Base-by-base conservation (phyloP, 2,113 vertebrate genomes). In the Stercorarius parasiticus region DNA sequence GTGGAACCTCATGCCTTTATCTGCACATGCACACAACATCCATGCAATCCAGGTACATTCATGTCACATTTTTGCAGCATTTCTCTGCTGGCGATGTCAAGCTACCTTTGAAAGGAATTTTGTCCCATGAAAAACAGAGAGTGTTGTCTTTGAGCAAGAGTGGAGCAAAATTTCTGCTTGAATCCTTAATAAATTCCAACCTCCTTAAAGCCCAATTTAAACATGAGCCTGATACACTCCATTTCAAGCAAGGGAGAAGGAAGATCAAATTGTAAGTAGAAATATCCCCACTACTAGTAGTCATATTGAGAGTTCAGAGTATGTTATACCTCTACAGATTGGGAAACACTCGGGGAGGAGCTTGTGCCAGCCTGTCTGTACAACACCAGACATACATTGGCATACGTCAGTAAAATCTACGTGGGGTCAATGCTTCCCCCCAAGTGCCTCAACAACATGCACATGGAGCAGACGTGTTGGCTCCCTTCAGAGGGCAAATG, bases 181-280 rank as follows among this genome's bases (percentile, higher is more conserved):
- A 78, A 34, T 49, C 18, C 56, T 47, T 40, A 82, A 42, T 6
- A 71, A 59, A 52, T 43, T 72, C 34, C 8, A 27, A 0, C 8
- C 65, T 73, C 34, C 9, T 4, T 19, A 5, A 47, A 3, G 8
- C 2, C 3, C 12, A 30, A 3, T 50, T 81, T 53, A 62, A 86
- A 88, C 17, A 10, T 0, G 0, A 66, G 22, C 7, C 29, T 27
- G 27, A 40, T 17, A 32, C 1, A 5, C 7, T 56, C 7, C 2
- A 10, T 82, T 87, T 65, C 2, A 8, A 71, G 38, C 10, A 23
- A 27, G 47, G 25, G 9, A 38, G 8, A 40, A 86, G 61, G 16
- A 61, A 78, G 45, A 38, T 3, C 30, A n/a, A 61, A 17, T 6
- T 55, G 25, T 30, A 47, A 56, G 15, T 36, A 30, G 47, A 74